Base-by-base conservation (phyloP, 1,140 invertebrate genomes). In the Dendrolimus kikuchii region DNA sequence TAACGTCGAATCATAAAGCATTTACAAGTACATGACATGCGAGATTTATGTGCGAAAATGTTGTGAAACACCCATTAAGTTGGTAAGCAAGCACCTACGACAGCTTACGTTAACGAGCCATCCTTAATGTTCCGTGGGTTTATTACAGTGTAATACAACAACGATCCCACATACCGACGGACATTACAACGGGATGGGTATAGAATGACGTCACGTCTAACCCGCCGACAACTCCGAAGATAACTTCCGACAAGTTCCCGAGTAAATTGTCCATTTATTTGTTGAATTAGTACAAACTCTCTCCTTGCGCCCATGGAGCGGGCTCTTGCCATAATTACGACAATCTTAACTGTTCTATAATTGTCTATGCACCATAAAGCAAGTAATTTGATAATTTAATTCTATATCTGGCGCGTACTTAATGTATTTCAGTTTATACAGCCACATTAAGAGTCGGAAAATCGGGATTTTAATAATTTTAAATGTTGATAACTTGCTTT, bases 241-340 rank as follows among this genome's bases (percentile, higher is more conserved):
- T 55, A 60, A 64, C 46, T 64, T 59, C 55, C 49, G 43, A 52
- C 57, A 57, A 60, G 49, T 63, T 62, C 10, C 49, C 52, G 53
- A 58, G 52, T 64, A 59, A 64, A 64, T 60, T 56, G 62, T 56
- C 62, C 59, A 61, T 64, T 64, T 61, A 64, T 64, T 64, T 61
- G 62, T 9, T 56, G 51, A 64, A 64, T 64, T 64, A 64, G 59
- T 55, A 49, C 43, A 9, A 59, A 64, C 59, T 64, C 60, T 44
- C 9, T 52, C 57, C 39, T 37, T 37, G 23, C 23, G 49, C 44
- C 37, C 49, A 10, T 38, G 40, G 46, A 50, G n/a, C 46, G 10
- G 40, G 37, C 46, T 54, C 53, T 38, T n/a, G 46, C 40, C 38
- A 38, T 46, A 53, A 43, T 60, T 60, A 56, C 59, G 51, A 53